Base-by-base conservation (phyloP, 2,888 invertebrate genomes). In the Melieria crassipennis region DNA sequence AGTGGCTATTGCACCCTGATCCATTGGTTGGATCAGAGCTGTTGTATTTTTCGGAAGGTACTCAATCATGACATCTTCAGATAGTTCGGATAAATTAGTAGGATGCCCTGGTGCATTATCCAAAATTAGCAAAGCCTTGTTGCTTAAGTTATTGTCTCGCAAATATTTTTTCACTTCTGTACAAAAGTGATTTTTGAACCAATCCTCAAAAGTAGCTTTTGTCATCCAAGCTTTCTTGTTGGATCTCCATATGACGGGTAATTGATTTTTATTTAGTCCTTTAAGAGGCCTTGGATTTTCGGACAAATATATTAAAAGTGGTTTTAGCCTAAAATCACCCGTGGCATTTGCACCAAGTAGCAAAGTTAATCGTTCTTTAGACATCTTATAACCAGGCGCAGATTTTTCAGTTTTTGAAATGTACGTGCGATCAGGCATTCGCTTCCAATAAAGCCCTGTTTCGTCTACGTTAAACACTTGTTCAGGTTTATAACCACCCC, bases 391-490 rank as follows among this genome's bases (percentile, higher is more conserved):
- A 47, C 65, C 57, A 48, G 60, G 60, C 47, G 74, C 75, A 72
- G 75, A 73, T 75, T 82, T 82, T 67, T 83, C 78, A 0, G 78
- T 76, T 71, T 80, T 78, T 9, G 80, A 74, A 46, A 82, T 73
- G 73, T 78, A 83, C 13, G 83, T 84, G 72, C 79, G 66, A 42
- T 75, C 78, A 45, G 82, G 80, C 80, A 83, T 80, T 78, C 77
- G 73, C 78, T 83, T 79, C 78, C 79, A 74, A 77, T 80, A 68
- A 45, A 80, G 65, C 7, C 78, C 78, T 4, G 77, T 80, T 75
- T 80, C 80, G 52, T 78, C 78, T 1, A 78, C 78, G 75, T 80
- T 81, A 55, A 72, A 82, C 52, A 80, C 76, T 71, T 80, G 79
- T 65, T 80, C 75, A n/a, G 78, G 69, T 61, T 30, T 72, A 72